phyloP scores from a whole-genome alignment of 2,797 vertebrate genomes.

The Crotalus adamanteus region DNA sequence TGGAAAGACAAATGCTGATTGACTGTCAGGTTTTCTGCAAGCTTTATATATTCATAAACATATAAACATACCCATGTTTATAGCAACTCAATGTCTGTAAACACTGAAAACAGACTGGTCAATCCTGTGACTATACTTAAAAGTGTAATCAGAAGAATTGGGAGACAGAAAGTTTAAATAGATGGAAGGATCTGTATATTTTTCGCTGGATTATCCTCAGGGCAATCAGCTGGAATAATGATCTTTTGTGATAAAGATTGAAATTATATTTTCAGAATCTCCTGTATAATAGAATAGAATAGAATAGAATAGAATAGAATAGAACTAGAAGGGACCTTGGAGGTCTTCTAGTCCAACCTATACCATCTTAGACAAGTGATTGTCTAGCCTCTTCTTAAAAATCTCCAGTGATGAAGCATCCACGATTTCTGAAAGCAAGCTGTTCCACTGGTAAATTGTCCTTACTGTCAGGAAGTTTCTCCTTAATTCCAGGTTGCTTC shows the following conservation, averaged over 20 bases:
- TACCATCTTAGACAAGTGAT: too few species aligned
- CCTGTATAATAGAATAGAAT: too few species aligned
- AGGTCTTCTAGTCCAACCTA: too few species aligned
- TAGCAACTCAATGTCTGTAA: not conserved
- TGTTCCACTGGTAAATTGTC: too few species aligned
- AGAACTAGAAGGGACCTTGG: too few species aligned
- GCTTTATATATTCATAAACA: not conserved
- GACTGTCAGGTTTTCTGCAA: not conserved
- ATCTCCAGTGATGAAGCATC: too few species aligned
- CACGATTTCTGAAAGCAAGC: too few species aligned
- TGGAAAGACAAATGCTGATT: not conserved
- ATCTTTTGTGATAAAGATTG: not conserved
- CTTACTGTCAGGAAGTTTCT: too few species aligned
- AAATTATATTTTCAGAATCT: not conserved
- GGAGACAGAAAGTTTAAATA: not conserved
- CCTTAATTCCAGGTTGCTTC: too few species aligned
- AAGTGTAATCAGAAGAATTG: not conserved
- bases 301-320: too few species aligned
- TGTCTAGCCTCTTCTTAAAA: too few species aligned
- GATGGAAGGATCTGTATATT: not conserved
- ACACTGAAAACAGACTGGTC: not conserved
- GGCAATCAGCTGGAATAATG: not conserved
- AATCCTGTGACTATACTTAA: not conserved
- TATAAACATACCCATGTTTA: not conserved
- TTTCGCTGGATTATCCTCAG: not conserved